phyloP scores from a whole-genome alignment of 2,888 invertebrate genomes.

The Parascotia fuliginaria region DNA sequence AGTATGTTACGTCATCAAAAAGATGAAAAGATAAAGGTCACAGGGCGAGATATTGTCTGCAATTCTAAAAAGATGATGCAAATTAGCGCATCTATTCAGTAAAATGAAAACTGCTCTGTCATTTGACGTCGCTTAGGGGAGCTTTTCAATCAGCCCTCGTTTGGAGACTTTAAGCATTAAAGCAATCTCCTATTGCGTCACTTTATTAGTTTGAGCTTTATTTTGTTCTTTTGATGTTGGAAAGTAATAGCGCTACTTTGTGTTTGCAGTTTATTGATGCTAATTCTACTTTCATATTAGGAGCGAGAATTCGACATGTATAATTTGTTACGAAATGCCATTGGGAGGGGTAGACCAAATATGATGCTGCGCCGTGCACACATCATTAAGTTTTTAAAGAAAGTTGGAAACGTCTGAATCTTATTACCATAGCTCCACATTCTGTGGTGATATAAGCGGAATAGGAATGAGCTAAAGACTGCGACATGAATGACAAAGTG shows the following conservation, averaged over 20 bases:
- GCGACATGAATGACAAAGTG: constrained; percentile 83
- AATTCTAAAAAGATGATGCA: constrained; percentile 73
- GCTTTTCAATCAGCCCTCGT: constrained; percentile 79
- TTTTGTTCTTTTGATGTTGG: constrained; percentile 80
- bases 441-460: constrained; percentile 65
- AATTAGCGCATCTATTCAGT: constrained; percentile 82
- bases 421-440: constrained; percentile 74
- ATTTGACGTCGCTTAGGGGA: constrained; percentile 73
- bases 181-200: constrained; percentile 80
- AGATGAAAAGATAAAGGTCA: constrained; percentile 32
- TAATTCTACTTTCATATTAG: constrained; percentile 39
- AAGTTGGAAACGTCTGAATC: constrained; percentile 68
- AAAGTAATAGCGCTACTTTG: constrained; percentile 69
- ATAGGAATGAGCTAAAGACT: constrained; percentile 73
- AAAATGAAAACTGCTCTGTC: constrained; percentile 75
- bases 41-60: constrained; percentile 35
- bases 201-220: constrained; percentile 81
- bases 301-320: constrained; percentile 12
- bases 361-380: constrained; percentile 43
- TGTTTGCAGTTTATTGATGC: constrained; percentile 50
- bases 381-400: constrained; percentile 66
- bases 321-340: constrained; percentile 31
- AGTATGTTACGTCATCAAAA: constrained; percentile 9
- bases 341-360: constrained; percentile 18
- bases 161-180: constrained; percentile 78